phyloP scores from a whole-genome alignment of 2,888 invertebrate genomes.

The Diarsia mendica region DNA sequence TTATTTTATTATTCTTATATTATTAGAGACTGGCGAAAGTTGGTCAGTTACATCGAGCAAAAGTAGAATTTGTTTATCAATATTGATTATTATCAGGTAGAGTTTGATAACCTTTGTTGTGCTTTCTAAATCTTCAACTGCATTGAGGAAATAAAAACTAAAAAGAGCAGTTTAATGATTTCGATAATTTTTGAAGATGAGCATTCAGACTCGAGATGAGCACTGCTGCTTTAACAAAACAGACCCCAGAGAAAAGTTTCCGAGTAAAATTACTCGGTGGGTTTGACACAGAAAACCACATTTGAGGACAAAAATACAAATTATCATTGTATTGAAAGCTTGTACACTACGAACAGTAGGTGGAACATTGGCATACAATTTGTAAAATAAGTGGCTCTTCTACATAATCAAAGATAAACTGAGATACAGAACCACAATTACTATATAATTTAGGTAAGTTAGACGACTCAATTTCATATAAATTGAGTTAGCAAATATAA shows the following conservation, averaged over 20 bases:
- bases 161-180: not conserved
- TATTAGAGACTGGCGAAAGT: not conserved
- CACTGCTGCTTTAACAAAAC: not conserved
- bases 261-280: not conserved
- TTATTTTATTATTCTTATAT: not conserved
- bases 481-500: slow-evolving; percentile 57
- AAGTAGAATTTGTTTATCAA: not conserved
- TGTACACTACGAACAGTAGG: slow-evolving; percentile 3
- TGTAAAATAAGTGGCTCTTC: slow-evolving; percentile 19
- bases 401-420: not conserved
- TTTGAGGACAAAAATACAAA: slow-evolving; percentile 32
- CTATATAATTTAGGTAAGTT: slow-evolving; percentile 34
- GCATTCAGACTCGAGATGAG: not conserved
- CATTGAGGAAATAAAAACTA: not conserved
- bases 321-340: slow-evolving; percentile 32
- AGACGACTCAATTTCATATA: slow-evolving; percentile 16
- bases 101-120: slow-evolving; percentile 1
- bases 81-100: slow-evolving; percentile 3
- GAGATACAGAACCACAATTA: not conserved
- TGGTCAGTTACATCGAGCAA: not conserved
- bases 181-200: slow-evolving; percentile 8
- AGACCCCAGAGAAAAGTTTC: slow-evolving; percentile 6
- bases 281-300: slow-evolving; percentile 14
- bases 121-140: not conserved
- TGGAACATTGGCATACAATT: slow-evolving; percentile 15